Conservation (phyloP, 2,113 vertebrate species). For the Mus spicilegus region DNA sequence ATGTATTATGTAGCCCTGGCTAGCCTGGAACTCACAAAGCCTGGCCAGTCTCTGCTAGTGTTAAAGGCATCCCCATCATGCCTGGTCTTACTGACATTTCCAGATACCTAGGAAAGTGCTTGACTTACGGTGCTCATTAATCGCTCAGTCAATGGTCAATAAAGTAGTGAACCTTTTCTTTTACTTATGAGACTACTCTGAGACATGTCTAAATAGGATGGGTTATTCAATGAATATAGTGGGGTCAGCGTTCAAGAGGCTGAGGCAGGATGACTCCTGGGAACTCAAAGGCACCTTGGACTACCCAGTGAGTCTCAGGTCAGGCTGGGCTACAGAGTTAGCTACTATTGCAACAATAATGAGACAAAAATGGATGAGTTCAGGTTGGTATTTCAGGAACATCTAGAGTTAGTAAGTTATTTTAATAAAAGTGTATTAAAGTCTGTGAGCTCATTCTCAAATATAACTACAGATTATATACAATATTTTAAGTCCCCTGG, state of each 20-base stretch:
- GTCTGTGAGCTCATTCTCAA: slow-evolving; percentile 38
- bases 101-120: slow-evolving; percentile 5
- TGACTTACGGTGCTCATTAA: not conserved
- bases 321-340: not conserved
- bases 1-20: not conserved
- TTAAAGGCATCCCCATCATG: not conserved
- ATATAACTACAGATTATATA: slow-evolving; percentile 37
- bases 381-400: slow-evolving; percentile 56
- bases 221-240: slow-evolving; percentile 2
- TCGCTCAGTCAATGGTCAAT: not conserved
- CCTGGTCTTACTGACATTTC: not conserved
- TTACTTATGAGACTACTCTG: not conserved
- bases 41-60: not conserved
- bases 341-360: not conserved
- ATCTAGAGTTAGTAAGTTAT: not conserved
- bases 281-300: not conserved
- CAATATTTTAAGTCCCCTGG: not conserved
- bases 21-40: not conserved
- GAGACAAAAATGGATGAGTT: not conserved
- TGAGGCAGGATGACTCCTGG: not conserved
- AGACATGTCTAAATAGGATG: slow-evolving; percentile 3
- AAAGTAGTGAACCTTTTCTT: slow-evolving; percentile 37
- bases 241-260: not conserved
- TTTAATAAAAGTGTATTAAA: slow-evolving; percentile 63
- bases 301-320: not conserved